Evolutionary conservation across 2,113 vertebrate genomes (phyloP).

Genomic region (Pseudolaguvia tuberculata): DNA sequence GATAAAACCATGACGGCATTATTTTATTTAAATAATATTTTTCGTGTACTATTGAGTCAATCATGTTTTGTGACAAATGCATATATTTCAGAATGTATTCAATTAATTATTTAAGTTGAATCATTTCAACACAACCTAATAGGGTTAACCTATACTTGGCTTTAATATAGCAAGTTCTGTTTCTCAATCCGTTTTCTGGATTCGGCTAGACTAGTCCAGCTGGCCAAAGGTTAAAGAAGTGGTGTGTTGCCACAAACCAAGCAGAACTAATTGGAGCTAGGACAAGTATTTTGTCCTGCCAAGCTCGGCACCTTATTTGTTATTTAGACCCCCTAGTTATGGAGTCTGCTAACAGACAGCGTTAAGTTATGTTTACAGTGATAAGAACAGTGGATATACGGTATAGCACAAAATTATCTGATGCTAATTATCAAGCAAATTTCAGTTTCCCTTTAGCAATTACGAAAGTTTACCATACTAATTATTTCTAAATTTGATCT

Average conservation of each 20-base stretch:
- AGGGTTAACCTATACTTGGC: neutral
- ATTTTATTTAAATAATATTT: too few species aligned
- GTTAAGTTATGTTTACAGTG: constrained; percentile 46
- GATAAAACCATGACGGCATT: too few species aligned
- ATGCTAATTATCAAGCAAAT: constrained; percentile 46
- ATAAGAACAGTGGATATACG: constrained; percentile 10
- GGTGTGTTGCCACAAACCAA: constrained; percentile 25
- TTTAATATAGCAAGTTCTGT: neutral
- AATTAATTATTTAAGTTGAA: neutral
- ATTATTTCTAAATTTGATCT: neutral
- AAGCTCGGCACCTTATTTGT: constrained; percentile 29
- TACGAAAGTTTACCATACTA: neutral
- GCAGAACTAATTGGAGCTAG: constrained; percentile 49
- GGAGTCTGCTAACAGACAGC: constrained; percentile 42
- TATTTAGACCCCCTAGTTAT: constrained; percentile 47
- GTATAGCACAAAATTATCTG: constrained; percentile 35
- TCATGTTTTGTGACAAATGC: neutral
- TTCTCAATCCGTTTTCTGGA: constrained; percentile 9
- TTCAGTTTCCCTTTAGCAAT: neutral
- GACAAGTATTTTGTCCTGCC: neutral
- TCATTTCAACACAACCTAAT: neutral
- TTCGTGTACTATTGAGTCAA: too few species aligned
- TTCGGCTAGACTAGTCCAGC: constrained; percentile 21
- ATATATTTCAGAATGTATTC: neutral
- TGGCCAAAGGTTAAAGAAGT: constrained; percentile 17